Percentiles rank a stretch among this genome's conserved stretches.
These are phyloP conservation scores for Lobophora halterata DNA, from an alignment of 2,888 invertebrate species.

Conservation along the genomic window DNA sequence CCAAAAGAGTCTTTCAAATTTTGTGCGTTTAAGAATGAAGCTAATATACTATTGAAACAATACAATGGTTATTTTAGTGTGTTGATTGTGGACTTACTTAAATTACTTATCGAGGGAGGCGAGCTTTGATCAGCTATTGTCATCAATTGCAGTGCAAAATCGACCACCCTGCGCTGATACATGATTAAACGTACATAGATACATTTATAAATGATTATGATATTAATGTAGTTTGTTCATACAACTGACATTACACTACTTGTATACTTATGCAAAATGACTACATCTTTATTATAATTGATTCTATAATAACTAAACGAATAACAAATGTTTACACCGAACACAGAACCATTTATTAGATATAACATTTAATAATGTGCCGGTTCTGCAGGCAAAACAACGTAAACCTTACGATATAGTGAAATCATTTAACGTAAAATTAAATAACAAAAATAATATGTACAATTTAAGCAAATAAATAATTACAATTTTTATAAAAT, in stretches of 20 bases:
- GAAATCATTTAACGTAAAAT: conserved; percentile 71
- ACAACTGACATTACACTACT: conserved; percentile 54
- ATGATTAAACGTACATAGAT: conserved; percentile 3
- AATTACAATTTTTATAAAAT: conserved; percentile 63
- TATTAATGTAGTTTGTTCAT: conserved; percentile 57
- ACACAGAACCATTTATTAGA: conserved; percentile 30
- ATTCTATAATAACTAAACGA: conserved; percentile 40
- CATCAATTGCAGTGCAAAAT: no score
- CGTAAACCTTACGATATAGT: conserved; percentile 37
- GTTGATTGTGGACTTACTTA: no score
- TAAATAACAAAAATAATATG: conserved; percentile 79
- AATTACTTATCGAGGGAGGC: no score
- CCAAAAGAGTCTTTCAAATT: conserved; percentile 28
- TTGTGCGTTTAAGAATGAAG: conserved; percentile 46
- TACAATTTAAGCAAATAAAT: conserved; percentile 77
- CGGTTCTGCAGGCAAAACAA: conserved; percentile 36
- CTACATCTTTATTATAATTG: conserved; percentile 60
- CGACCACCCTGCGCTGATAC: no score
- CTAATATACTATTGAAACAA: no score
- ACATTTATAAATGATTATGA: conserved; percentile 50
- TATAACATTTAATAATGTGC: conserved; percentile 29
- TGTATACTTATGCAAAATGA: conserved; percentile 71
- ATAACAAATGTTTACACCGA: conserved; percentile 36
- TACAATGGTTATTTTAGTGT: no score
- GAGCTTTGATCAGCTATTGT: no score